Evolutionary conservation across 2,888 invertebrate species (phyloP), one percentile per base, ranked within the genome.

Genomic region (Drosophila helvetica): DNA sequence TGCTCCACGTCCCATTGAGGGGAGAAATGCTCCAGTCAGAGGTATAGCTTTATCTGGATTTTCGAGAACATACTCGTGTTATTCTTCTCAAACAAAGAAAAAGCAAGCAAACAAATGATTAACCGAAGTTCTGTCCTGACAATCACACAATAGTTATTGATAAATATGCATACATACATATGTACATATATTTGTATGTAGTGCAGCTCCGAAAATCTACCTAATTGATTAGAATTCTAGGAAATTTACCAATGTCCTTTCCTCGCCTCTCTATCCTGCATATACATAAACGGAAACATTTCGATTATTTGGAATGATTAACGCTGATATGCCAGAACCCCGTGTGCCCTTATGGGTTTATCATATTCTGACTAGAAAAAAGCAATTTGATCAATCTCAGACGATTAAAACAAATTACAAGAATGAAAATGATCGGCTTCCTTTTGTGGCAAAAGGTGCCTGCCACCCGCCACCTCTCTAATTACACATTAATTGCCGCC

Each of bases 91-190:
- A 27, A 27, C 27, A 27, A 27, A 27, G 2, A 2, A 7, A 27
- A 27, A 27, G 8, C 27, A 27, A 27, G 27, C 71, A 77, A 77
- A 77, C 79, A 78, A 77, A 79, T 71, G 71, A 79, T 70, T 61
- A 58, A 2, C 38, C 15, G 5, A 30, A 10, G 10, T 30, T 33
- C 5, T 33, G 15, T 15, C 12, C 5, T 33, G 33, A 5, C 33
- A 33, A 15, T 33, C 12, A 15, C 33, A 1, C 33, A 33, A 5
- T 38, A 6, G 15, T 6, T 5, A 38, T 38, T 38, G 12, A 12
- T 3, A 30, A 58, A 42, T 38, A 15, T 33, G 1, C 15, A 15
- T 33, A 12, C 12, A 10, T 33, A 33, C 5, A 12, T 15, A 33
- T 5, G 3, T 33, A 12, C 4, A 3, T 15, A 12, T 5, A 1